Evolutionary conservation across 2,888 invertebrate species (phyloP).

Genomic region (Strigamia transsilvanica): DNA sequence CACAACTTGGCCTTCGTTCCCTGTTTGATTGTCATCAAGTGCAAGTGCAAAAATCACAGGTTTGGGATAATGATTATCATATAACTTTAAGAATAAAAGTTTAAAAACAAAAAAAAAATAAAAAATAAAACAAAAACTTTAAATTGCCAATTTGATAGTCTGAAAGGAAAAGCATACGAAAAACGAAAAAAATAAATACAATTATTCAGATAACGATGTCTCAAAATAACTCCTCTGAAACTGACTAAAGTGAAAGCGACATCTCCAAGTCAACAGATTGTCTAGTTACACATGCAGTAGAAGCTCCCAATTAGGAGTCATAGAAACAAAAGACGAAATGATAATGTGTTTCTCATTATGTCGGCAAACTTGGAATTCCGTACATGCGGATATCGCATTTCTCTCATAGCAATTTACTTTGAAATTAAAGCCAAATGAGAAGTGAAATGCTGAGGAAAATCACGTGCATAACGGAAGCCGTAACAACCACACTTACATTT

Average conservation of each 20-base stretch:
- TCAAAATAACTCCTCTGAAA: background rate
- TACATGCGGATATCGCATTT: constrained; percentile 32
- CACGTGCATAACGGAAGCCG: background rate
- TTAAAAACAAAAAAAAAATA: background rate
- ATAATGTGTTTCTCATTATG: constrained; percentile 41
- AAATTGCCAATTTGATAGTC: constrained; percentile 5
- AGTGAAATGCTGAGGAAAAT: constrained; percentile 31
- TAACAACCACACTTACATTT: constrained; percentile 3
- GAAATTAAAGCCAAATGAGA: constrained; percentile 37
- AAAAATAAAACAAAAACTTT: background rate
- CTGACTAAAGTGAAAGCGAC: background rate
- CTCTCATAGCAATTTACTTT: constrained; percentile 30
- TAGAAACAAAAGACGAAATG: constrained; percentile 45
- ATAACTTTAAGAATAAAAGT: constrained; percentile 21
- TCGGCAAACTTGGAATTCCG: constrained; percentile 41
- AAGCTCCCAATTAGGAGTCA: constrained; percentile 32
- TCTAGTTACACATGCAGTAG: background rate
- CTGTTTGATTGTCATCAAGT: constrained; percentile 25
- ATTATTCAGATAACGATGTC: constrained; percentile 3
- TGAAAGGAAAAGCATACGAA: background rate
- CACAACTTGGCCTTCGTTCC: background rate
- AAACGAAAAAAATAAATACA: background rate
- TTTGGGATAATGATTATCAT: constrained; percentile 34
- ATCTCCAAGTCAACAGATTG: constrained; percentile 17
- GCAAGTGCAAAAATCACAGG: constrained; percentile 47